These are phyloP conservation scores for Rana temporaria DNA, from an alignment of 2,113 vertebrate species.

Conservation along the genomic window DNA sequence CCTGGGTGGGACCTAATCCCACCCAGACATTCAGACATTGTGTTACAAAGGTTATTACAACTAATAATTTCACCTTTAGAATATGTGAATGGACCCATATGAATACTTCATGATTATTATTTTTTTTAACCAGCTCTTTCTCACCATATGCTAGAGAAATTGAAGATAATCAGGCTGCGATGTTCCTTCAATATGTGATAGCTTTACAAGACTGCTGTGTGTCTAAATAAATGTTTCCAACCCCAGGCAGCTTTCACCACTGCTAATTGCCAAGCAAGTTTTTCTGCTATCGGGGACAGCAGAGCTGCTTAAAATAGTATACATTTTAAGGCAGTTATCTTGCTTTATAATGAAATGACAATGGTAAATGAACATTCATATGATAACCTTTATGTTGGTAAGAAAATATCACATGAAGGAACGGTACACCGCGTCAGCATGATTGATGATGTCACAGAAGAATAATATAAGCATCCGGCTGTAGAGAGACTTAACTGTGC, in stretches of 20 bases:
- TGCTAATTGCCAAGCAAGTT: constrained; percentile 49
- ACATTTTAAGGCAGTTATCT: constrained; percentile 37
- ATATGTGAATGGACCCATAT: too few species aligned
- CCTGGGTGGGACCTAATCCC: too few species aligned
- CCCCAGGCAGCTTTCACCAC: constrained; percentile 44
- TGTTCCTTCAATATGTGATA: constrained; percentile 30
- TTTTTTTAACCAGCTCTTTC: constrained; percentile 7
- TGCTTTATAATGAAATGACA: constrained; percentile 47
- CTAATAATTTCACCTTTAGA: too few species aligned
- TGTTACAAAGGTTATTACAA: too few species aligned
- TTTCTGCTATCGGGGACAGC: constrained; percentile 41
- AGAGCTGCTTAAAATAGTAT: constrained; percentile 28
- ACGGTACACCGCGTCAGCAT: constrained; percentile 6
- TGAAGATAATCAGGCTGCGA: constrained; percentile 34
- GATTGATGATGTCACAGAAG: constrained; percentile 49
- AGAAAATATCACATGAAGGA: constrained; percentile 44
- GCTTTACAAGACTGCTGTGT: constrained; percentile 33
- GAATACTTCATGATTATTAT: too few species aligned
- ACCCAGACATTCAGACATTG: too few species aligned
- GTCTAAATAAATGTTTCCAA: constrained; percentile 41
- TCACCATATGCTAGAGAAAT: constrained; percentile 19
- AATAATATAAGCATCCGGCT: constrained; percentile 32
- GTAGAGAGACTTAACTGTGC: constrained; percentile 29
- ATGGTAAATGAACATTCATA: constrained; percentile 46
- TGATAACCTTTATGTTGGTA: constrained; percentile 50